Base-by-base conservation (phyloP, 37 sponge, comb jelly and placozoan species). In the Cliona cf. orientalis region DNA sequence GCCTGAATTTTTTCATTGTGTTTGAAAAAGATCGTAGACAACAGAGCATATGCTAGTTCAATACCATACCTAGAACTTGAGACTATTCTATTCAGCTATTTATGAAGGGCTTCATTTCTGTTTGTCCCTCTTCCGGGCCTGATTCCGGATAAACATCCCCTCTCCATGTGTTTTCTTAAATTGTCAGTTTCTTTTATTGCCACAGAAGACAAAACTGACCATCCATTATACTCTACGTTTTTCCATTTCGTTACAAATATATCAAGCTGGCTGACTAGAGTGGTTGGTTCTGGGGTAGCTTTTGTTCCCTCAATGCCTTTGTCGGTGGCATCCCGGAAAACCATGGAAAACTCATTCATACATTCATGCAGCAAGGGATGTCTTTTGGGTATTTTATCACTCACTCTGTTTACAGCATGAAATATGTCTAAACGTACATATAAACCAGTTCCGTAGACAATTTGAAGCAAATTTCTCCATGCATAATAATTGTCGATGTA, bases 81-180 rank as follows among this genome's bases (percentile, higher is more conserved):
- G 11, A 74, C 21, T 56, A 64, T 6, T 21, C 70, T 25, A 37
- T 84, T 84, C 3, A 84, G 28, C 3, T 84, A n/a, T 42, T 36
- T 75, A 42, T 84, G 84, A 7, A 84, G 45, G 3, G 37, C 33
- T 66, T 84, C 76, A 67, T 84, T 84, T 34, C 61, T 25, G 37
- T 75, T 84, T 65, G 84, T 84, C 1, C 84, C 84, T 26, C 77
- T 23, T 23, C 84, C 76, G 5, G 69, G 76, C 21, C 9, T 9
- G 22, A 75, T 84, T n/a, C 75, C 75, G 9, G 84, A 74, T 23
- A 83, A 42, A 46, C 84, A 83, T 3, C 84, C 84, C 33, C 66
- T 74, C 17, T 41, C 37, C 9, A 83, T 83, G 57, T 83, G 75
- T 46, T 44, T 39, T 17, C 53, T 14, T 62, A 83, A 34, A 31